Base-by-base conservation (phyloP, 2,888 invertebrate species). In the Cryptocephalus moraei region DNA sequence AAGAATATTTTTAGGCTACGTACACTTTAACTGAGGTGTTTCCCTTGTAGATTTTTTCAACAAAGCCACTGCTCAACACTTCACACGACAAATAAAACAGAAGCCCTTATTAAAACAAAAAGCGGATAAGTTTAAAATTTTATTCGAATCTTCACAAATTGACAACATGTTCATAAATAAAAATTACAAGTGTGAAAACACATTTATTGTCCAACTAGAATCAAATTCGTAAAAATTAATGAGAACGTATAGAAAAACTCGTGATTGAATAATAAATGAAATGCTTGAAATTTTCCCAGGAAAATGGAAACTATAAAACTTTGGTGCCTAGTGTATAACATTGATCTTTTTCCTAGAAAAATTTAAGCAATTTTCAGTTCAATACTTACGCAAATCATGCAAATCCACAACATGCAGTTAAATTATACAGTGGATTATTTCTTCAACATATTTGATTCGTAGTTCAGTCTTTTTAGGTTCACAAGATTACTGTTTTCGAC, bases 11-110 rank as follows among this genome's bases (percentile, higher is more conserved):
- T 36, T 22, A 53, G 58, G 56, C 62, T 62, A 62, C 61, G 65
- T 66, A 66, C 66, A 65, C 60, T 61, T 64, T 58, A 49, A 48
- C 49, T 58, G 47, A 52, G 59, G 45, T 11, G 50, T 43, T 46
- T 56, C 57, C 56, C 49, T 45, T 56, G 56, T 53, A 50, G 57
- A 36, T 45, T 61, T 63, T 65, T 60, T 62, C 53, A 58, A 49
- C 50, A 41, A 54, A 57, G 55, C 51, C 53, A 56, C 55, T 54
- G 49, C 46, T 48, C 45, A 44, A 55, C 54, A 51, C 52, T 52
- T 52, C 56, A 56, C 56, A 47, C 52, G 52, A 51, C 56, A 56
- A 53, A 47, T 39, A 44, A 38, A 47, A 49, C 38, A 43, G 49
- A 50, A 49, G 48, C 51, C 46, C 49, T 50, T 51, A 53, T 43